Conservation (phyloP, 2,888 invertebrate genomes). For the Eledone cirrhosa region DNA sequence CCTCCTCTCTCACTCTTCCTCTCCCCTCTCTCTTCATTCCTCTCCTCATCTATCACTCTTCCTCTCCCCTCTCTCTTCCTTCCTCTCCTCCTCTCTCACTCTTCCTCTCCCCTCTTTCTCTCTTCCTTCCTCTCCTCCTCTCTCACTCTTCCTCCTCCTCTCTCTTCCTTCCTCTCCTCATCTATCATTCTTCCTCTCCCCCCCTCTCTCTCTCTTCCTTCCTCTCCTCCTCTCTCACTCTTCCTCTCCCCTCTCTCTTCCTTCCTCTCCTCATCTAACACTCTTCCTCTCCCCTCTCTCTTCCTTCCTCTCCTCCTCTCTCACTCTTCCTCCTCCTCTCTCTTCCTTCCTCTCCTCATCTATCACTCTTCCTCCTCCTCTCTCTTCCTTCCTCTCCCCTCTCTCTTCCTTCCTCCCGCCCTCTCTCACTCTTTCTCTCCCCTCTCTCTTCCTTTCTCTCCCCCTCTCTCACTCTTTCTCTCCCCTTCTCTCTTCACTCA, state of each 20-base stretch:
- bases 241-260: not conserved
- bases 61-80: not conserved
- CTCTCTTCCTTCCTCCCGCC: not conserved
- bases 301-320: not conserved
- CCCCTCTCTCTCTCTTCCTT: not conserved
- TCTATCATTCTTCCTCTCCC: no score
- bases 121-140: not conserved
- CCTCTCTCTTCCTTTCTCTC: not conserved
- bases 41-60: constrained; percentile 21
- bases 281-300: not conserved
- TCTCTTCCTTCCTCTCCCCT: not conserved
- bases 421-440: not conserved
- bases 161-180: not conserved
- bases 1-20: not conserved
- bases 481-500: not conserved
- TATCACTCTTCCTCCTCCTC: not conserved
- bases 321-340: not conserved
- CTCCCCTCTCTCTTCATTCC: not conserved
- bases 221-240: not conserved
- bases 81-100: not conserved
- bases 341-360: not conserved
- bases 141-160: not conserved
- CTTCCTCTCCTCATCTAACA: not conserved
- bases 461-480: not conserved
- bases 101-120: not conserved